Conservation (phyloP, 2,888 invertebrate genomes). For the Epinotia ramella region DNA sequence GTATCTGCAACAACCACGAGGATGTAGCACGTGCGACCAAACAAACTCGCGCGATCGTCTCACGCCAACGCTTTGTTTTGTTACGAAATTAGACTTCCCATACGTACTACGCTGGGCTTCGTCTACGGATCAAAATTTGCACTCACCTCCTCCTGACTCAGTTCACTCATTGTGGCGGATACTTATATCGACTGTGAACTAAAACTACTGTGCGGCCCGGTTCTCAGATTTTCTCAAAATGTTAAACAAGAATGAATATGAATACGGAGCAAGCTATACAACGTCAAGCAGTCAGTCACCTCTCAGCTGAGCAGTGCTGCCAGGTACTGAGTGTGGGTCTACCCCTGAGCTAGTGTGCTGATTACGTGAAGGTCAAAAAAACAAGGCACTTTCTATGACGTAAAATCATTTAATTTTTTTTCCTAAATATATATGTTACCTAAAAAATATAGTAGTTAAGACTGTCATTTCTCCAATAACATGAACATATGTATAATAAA, state of each 20-base stretch:
- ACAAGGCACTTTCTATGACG: neutral
- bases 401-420: neutral
- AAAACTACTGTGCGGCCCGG: constrained; percentile 61
- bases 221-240: constrained; percentile 67
- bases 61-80: constrained; percentile 82
- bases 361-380: constrained; percentile 30
- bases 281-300: constrained; percentile 83
- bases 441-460: no score
- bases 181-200: constrained; percentile 58
- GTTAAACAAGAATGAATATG: constrained; percentile 69
- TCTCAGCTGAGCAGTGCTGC: constrained; percentile 71
- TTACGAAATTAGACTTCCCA: constrained; percentile 84
- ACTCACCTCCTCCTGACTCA: constrained; percentile 95
- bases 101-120: constrained; percentile 77
- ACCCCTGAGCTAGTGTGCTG: constrained; percentile 20
- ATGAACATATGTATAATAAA: no score
- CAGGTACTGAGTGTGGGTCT: constrained; percentile 3
- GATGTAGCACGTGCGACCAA: constrained; percentile 65
- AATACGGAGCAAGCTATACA: constrained; percentile 75
- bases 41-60: constrained; percentile 63
- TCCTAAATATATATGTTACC: neutral
- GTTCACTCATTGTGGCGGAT: constrained; percentile 89
- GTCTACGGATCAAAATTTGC: constrained; percentile 72
- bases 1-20: constrained; percentile 86
- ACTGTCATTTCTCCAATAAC: no score